Conservation (phyloP, 2,797 vertebrate species). For the Siniperca obscura region DNA sequence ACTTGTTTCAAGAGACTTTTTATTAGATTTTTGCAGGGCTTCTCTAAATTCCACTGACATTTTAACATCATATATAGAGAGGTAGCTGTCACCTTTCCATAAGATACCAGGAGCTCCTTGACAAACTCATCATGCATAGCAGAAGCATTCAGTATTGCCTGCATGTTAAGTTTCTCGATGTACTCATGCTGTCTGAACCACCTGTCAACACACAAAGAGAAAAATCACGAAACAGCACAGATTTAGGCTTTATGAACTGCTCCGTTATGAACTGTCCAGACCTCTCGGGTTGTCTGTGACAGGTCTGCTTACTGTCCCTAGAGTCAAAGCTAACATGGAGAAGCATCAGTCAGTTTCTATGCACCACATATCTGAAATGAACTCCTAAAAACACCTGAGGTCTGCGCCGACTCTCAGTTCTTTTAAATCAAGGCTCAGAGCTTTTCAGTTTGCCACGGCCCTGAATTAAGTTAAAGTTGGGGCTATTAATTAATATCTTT, state of each 20-base stretch:
- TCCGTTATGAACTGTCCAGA: not conserved
- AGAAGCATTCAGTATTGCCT: slow-evolving; percentile 91
- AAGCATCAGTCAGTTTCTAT: not conserved
- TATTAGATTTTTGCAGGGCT: not conserved
- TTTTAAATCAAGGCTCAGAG: not conserved
- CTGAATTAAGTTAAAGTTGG: too few species aligned
- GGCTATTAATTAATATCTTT: not conserved
- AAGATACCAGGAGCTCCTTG: slow-evolving; percentile 90
- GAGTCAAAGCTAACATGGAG: not conserved
- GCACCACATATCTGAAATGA: not conserved
- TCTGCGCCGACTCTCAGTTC: not conserved
- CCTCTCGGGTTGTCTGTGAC: not conserved
- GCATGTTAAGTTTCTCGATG: slow-evolving; percentile 96
- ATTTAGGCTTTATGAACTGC: not conserved
- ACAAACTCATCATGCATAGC: slow-evolving; percentile 89
- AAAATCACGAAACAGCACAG: not conserved
- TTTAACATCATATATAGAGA: not conserved
- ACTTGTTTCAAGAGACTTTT: too few species aligned
- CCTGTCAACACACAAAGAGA: slow-evolving; percentile 75
- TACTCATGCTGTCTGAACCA: slow-evolving; percentile 94
- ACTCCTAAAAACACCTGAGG: too few species aligned
- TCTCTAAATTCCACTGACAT: not conserved
- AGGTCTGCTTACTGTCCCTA: not conserved
- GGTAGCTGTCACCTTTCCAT: slow-evolving; percentile 87
- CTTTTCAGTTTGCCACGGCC: too few species aligned